These are phyloP conservation scores for Danaus chrysippus DNA, from an alignment of 2,888 invertebrate species.

Conservation along the genomic window DNA sequence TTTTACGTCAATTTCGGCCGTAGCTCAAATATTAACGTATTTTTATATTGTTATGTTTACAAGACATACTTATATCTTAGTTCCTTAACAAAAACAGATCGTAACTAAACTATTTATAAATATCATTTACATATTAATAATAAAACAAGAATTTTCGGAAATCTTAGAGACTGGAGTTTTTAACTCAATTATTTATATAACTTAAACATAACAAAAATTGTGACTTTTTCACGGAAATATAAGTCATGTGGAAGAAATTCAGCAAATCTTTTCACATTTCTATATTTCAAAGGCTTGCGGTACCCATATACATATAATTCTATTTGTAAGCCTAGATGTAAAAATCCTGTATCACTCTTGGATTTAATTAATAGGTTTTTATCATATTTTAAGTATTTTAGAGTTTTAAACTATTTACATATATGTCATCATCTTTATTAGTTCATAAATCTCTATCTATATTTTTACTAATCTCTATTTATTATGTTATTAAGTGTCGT, in stretches of 20 bases:
- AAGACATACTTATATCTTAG: background rate
- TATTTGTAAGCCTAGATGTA: background rate
- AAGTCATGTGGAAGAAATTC: background rate
- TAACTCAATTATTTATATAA: conserved; percentile 6
- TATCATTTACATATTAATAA: background rate
- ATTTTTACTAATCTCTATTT: too few species aligned
- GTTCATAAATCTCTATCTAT: too few species aligned
- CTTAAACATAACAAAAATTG: background rate
- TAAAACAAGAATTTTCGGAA: background rate
- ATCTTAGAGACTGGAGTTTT: conserved; percentile 5
- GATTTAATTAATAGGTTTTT: background rate
- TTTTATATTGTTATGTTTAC: conserved; percentile 7
- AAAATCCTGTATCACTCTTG: background rate
- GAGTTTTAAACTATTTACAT: too few species aligned
- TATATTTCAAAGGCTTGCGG: background rate
- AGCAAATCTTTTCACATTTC: background rate
- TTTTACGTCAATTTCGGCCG: background rate
- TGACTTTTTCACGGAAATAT: conserved; percentile 1
- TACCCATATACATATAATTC: conserved; percentile 4
- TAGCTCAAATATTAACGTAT: background rate
- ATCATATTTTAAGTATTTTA: background rate
- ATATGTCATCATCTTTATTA: too few species aligned
- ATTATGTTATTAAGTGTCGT: too few species aligned
- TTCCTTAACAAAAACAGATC: background rate
- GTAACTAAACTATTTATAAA: conserved; percentile 2